phyloP scores from a whole-genome alignment of 2,888 invertebrate species.

The Marronus borbonicus region DNA sequence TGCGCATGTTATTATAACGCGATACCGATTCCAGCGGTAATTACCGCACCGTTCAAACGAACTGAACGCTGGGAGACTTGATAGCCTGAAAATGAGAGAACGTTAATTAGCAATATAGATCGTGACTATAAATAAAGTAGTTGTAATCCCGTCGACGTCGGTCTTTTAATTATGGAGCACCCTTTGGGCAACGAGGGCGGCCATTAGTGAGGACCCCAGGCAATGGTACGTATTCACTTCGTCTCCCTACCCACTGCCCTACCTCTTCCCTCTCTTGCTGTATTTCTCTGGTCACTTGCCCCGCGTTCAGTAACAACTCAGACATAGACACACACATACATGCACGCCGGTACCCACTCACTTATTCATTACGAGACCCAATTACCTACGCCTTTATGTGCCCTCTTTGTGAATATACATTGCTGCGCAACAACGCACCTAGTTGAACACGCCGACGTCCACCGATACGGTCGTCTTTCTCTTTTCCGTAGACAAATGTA shows the following conservation, averaged over 20 bases:
- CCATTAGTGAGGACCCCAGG: constrained; percentile 63
- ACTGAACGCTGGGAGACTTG: constrained; percentile 57
- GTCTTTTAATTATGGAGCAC: constrained; percentile 69
- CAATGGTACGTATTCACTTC: constrained; percentile 56
- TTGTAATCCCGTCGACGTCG: constrained; percentile 67
- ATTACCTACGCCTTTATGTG: constrained; percentile 64
- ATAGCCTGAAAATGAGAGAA: constrained; percentile 66
- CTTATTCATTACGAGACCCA: constrained; percentile 65
- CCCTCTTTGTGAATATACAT: constrained; percentile 60
- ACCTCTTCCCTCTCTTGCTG: background rate
- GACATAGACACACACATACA: constrained; percentile 29
- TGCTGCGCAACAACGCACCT: constrained; percentile 43
- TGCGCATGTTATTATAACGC: background rate
- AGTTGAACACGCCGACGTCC: constrained; percentile 6
- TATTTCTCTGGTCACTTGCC: constrained; percentile 54
- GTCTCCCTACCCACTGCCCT: constrained; percentile 15
- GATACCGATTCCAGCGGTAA: constrained; percentile 57
- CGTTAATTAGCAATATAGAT: constrained; percentile 71
- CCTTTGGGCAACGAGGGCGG: constrained; percentile 64
- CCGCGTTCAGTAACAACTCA: constrained; percentile 51
- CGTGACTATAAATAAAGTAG: constrained; percentile 71
- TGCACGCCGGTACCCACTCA: constrained; percentile 54
- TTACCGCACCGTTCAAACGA: constrained; percentile 63
- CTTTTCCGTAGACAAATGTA: constrained; percentile 16
- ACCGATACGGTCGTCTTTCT: constrained; percentile 24